phyloP scores from a whole-genome alignment of 2,888 invertebrate genomes.

The Chaetogeoica ovagalla region DNA sequence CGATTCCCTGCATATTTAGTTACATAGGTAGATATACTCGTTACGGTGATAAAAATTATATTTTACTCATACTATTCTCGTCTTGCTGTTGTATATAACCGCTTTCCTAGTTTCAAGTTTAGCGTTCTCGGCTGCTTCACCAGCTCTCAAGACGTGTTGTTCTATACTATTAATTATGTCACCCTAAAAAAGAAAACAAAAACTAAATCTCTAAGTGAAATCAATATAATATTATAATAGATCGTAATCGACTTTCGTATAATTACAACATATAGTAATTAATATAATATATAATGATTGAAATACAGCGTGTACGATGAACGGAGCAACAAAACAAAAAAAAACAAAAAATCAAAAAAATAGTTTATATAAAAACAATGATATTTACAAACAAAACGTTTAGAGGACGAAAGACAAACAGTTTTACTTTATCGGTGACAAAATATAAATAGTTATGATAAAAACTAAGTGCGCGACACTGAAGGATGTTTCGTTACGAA shows the following conservation, averaged over 20 bases:
- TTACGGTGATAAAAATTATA: background rate
- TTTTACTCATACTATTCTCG: slow-evolving; percentile 60
- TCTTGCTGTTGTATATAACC: slow-evolving; percentile 65
- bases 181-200: slow-evolving; percentile 60
- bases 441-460: background rate
- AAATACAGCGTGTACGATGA: no score
- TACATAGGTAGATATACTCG: background rate
- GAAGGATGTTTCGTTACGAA: background rate
- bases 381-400: no score
- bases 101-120: slow-evolving; percentile 66
- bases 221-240: background rate
- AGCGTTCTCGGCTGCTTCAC: slow-evolving; percentile 65
- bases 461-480: background rate
- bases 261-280: background rate
- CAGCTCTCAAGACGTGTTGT: slow-evolving; percentile 65
- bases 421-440: no score
- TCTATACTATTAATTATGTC: slow-evolving; percentile 68
- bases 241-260: background rate
- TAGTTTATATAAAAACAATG: background rate
- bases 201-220: slow-evolving; percentile 6
- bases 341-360: background rate
- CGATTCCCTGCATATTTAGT: background rate
- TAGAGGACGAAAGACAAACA: no score
- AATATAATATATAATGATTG: background rate
- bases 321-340: no score